Conservation (phyloP, 2,888 invertebrate species). For the Limnephilus rhombicus region DNA sequence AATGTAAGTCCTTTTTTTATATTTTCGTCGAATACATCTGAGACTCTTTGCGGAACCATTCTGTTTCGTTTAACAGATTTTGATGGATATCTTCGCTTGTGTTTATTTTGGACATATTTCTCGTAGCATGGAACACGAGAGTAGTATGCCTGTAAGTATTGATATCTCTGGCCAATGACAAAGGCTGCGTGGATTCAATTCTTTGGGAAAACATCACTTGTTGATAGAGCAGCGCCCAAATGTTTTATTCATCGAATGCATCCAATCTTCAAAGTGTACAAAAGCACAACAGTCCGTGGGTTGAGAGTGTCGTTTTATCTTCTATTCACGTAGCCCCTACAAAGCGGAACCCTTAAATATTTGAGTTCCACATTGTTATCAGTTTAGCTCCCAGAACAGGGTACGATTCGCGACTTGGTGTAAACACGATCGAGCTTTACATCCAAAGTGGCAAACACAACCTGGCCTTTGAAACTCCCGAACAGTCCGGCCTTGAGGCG, state of each 20-base stretch:
- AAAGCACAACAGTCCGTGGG: constrained; percentile 33
- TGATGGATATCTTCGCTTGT: not conserved
- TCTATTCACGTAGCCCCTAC: constrained; percentile 18
- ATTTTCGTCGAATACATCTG: constrained; percentile 2
- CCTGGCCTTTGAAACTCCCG: constrained; percentile 29
- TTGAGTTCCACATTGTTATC: constrained; percentile 37
- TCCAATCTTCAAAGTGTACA: constrained; percentile 43
- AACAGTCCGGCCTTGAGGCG: not conserved
- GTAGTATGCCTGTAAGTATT: not conserved
- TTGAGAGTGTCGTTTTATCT: constrained; percentile 38
- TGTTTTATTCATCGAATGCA: constrained; percentile 46
- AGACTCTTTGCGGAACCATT: not conserved
- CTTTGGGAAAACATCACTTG: constrained; percentile 1
- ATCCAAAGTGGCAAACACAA: constrained; percentile 38
- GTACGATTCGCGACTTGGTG: constrained; percentile 15
- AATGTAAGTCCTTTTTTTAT: constrained; percentile 29
- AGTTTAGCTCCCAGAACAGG: constrained; percentile 27
- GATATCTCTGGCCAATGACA: not conserved
- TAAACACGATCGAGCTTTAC: constrained; percentile 42
- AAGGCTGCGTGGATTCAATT: not conserved
- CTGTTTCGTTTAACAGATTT: not conserved
- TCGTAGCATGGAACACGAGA: not conserved
- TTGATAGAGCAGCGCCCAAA: not conserved
- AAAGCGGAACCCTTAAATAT: constrained; percentile 39
- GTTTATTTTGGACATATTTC: not conserved